These are phyloP conservation scores for Biston betularia DNA, from an alignment of 2,888 invertebrate species.

Conservation along the genomic window DNA sequence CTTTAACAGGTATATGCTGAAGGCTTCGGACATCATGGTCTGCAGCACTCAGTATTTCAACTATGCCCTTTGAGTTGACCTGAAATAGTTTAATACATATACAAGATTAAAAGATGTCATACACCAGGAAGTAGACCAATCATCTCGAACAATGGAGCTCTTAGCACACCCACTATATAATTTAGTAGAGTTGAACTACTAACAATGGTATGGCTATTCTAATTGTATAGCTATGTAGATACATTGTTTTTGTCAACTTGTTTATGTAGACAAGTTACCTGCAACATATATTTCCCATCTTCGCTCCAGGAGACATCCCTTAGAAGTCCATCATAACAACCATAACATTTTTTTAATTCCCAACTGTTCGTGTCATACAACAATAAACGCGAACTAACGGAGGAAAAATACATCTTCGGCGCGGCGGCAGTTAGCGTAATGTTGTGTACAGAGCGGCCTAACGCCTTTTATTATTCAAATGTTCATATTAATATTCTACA, in stretches of 20 bases:
- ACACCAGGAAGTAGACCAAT: slow-evolving; percentile 30
- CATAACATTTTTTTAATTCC: slow-evolving; percentile 82
- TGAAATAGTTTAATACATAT: slow-evolving; percentile 53
- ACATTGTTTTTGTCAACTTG: neutral
- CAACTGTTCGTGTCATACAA: slow-evolving; percentile 84
- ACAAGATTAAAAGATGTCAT: slow-evolving; percentile 11
- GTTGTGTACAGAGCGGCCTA: slow-evolving; percentile 6
- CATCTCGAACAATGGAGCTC: slow-evolving; percentile 42
- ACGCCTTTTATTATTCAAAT: neutral
- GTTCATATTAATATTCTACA: slow-evolving; percentile 1
- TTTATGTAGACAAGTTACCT: slow-evolving; percentile 57
- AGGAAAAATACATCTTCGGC: slow-evolving; percentile 83
- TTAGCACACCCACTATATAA: slow-evolving; percentile 39
- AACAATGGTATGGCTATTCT: neutral
- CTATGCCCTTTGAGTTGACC: slow-evolving; percentile 78
- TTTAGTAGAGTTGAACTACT: slow-evolving; percentile 5
- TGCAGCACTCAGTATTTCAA: slow-evolving; percentile 76
- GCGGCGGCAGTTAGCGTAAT: neutral
- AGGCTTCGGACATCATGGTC: slow-evolving; percentile 77
- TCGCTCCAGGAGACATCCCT: slow-evolving; percentile 82
- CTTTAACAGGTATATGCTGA: slow-evolving; percentile 78
- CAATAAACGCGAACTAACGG: slow-evolving; percentile 84
- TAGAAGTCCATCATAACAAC: slow-evolving; percentile 74
- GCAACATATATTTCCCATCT: slow-evolving; percentile 81
- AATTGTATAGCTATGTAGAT: neutral